Conservation (phyloP, 2,113 vertebrate genomes). For the Dolichallabes microphthalmus region DNA sequence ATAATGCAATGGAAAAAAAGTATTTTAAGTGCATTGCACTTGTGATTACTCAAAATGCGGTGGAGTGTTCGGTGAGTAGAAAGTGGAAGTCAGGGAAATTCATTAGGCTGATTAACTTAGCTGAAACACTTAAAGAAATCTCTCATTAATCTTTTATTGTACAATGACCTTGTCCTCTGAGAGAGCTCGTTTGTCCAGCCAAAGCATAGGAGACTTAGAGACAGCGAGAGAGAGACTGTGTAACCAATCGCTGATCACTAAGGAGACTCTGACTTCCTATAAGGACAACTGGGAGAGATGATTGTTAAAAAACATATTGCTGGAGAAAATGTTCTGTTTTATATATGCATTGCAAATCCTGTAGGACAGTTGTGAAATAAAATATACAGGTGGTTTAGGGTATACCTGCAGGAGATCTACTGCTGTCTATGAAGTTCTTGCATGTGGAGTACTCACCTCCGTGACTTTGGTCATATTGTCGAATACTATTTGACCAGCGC, state of each 20-base stretch:
- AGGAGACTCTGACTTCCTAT: slow-evolving; percentile 13
- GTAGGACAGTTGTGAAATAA: neutral
- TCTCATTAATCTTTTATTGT: slow-evolving; percentile 76
- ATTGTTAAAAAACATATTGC: neutral
- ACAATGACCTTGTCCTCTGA: slow-evolving; percentile 64
- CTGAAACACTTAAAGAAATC: slow-evolving; percentile 71
- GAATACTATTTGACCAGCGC: slow-evolving; percentile 91
- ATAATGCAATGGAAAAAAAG: neutral
- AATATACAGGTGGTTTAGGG: slow-evolving; percentile 2
- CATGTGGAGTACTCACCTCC: slow-evolving; percentile 76
- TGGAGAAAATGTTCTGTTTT: neutral
- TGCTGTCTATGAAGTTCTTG: neutral
- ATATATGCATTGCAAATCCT: neutral
- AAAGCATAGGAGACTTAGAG: slow-evolving; percentile 31
- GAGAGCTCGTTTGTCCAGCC: slow-evolving; percentile 47
- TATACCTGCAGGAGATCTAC: neutral
- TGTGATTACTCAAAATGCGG: neutral
- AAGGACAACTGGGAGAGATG: slow-evolving; percentile 13
- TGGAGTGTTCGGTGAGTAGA: slow-evolving; percentile 47
- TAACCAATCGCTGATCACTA: slow-evolving; percentile 52
- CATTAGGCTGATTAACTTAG: slow-evolving; percentile 71
- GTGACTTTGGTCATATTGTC: slow-evolving; percentile 83
- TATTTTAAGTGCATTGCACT: neutral
- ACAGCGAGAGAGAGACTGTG: slow-evolving; percentile 43
- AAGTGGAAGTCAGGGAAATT: slow-evolving; percentile 65